Conservation (phyloP, 1,140 invertebrate species). For the Bombus breviceps region DNA sequence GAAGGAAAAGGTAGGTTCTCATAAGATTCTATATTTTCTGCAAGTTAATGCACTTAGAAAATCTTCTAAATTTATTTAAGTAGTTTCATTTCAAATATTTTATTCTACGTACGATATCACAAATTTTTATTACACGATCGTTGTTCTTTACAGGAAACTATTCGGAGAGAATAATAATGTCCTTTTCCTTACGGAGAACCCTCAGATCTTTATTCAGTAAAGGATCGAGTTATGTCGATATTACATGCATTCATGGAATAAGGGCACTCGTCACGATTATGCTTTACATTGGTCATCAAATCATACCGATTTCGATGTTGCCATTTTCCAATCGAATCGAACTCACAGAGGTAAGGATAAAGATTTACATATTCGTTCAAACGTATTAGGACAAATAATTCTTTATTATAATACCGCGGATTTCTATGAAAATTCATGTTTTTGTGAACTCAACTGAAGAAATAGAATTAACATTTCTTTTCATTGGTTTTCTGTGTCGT, state of each 20-base stretch:
- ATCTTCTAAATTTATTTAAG: no score
- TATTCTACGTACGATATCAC: neutral
- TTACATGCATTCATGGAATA: slow-evolving; percentile 86
- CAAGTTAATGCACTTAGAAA: neutral
- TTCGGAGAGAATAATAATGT: slow-evolving; percentile 81
- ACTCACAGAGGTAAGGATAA: slow-evolving; percentile 82
- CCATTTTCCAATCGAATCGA: slow-evolving; percentile 85
- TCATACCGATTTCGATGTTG: slow-evolving; percentile 84
- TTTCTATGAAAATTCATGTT: no score
- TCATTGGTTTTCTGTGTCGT: no score
- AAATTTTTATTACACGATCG: neutral
- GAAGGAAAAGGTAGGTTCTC: slow-evolving; percentile 72
- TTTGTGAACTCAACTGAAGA: neutral
- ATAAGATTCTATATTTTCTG: neutral
- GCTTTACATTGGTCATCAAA: slow-evolving; percentile 86
- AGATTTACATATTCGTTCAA: neutral
- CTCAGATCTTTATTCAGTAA: slow-evolving; percentile 73
- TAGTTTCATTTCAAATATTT: no score
- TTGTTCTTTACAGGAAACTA: slow-evolving; percentile 72
- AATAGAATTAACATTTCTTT: neutral
- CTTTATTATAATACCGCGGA: no score
- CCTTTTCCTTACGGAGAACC: slow-evolving; percentile 83
- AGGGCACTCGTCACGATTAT: slow-evolving; percentile 84
- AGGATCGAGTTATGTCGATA: slow-evolving; percentile 79
- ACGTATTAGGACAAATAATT: neutral